Evolutionary conservation across 2,113 vertebrate genomes (phyloP).

Genomic region (Alosa alosa): DNA sequence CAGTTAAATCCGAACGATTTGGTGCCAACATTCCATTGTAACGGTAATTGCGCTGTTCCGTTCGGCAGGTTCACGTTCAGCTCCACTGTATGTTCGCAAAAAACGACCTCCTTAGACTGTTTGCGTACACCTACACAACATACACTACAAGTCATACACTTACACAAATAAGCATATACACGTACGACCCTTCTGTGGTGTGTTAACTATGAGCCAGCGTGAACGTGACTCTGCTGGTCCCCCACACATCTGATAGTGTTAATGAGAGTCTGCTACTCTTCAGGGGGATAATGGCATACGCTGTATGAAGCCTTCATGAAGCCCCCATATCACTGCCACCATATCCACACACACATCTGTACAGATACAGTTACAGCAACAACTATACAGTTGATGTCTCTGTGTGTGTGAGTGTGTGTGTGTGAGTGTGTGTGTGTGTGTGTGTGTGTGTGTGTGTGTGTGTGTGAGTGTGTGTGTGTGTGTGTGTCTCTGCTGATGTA

Average conservation of each 20-base stretch:
- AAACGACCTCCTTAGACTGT: too few species aligned
- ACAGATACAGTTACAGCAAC: too few species aligned
- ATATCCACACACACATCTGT: background rate
- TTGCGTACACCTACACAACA: too few species aligned
- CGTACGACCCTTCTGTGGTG: background rate
- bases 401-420: too few species aligned
- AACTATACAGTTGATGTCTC: background rate
- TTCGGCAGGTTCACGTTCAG: too few species aligned
- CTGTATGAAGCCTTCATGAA: background rate
- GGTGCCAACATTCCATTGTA: background rate
- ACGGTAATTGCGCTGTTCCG: background rate
- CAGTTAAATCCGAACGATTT: too few species aligned
- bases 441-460: background rate
- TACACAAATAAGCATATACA: background rate
- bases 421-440: background rate
- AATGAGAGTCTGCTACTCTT: background rate
- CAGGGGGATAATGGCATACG: background rate
- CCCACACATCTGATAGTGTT: background rate
- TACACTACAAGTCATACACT: background rate
- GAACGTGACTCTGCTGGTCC: background rate
- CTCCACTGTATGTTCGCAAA: too few species aligned
- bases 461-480: background rate
- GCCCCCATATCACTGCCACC: background rate
- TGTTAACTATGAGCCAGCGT: background rate
- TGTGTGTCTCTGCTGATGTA: background rate